Base-by-base conservation (phyloP, 2,113 vertebrate species). In the Anolis carolinensis region DNA sequence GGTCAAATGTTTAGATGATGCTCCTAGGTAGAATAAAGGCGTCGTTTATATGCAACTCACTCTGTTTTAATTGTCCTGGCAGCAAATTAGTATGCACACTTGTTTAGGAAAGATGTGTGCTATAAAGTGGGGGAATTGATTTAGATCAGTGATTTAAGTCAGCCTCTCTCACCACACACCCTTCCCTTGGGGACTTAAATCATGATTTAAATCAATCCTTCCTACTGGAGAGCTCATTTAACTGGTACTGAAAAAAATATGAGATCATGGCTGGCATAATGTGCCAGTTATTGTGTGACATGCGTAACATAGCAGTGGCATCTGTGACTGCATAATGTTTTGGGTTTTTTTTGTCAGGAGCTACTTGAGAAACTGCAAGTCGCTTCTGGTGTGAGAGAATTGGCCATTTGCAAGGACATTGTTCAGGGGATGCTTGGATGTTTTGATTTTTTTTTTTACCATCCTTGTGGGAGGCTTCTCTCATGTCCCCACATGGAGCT, bases 141-240 rank as follows among this genome's bases (percentile, higher is more conserved):
- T 67, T 67, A 81, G 39, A 67, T 30, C 36, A 81, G 14, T 48
- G 34, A 79, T 36, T 39, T 79, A 52, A 63, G 32, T 25, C 18
- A 36, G 55, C 8, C n/a, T n/a, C 20, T 50, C 32, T 62, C 32
- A 7, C 62, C n/a, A 2, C 77, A 25, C 59, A 36, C 59, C 20
- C 39, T 44, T 79, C n/a, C 32, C 34, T 32, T 23, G 55, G 13
- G 23, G 25, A 68, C 50, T 76, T 52, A n/a, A 76, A 76, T 76
- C 13, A 18, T 7, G 59, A 25, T 63, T 63, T 79, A 79, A 65
- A 79, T 34, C 48, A 71, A 27, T n/a, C 25, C 34, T 21, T 30
- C 59, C 50, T 79, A 23, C 25, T 70, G 14, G 50, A 36, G 90
- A 87, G 81, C 70, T 92, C 82, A 82, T 91, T 94, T 95, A 91